Conservation (phyloP, 2,113 vertebrate genomes). For the Origma solitaria region DNA sequence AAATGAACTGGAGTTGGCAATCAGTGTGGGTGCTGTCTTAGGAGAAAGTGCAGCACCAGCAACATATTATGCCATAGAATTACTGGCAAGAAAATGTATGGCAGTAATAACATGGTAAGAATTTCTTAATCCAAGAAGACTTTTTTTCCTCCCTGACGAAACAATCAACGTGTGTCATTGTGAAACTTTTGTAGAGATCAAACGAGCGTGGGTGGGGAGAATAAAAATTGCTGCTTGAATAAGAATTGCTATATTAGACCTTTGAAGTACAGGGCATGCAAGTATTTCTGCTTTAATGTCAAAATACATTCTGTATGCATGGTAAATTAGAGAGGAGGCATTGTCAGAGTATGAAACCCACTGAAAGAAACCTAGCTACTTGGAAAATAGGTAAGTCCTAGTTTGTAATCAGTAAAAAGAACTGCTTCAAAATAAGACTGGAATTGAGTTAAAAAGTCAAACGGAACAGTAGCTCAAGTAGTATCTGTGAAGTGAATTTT, state of each 20-base stretch:
- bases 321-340: not conserved
- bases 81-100: conserved; percentile 96
- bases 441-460: not conserved
- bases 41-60: conserved; percentile 81
- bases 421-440: not conserved
- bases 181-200: not conserved
- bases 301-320: not conserved
- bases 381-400: not conserved
- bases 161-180: not conserved
- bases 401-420: not conserved
- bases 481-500: not conserved
- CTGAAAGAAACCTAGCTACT: not conserved
- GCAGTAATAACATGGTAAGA: conserved; percentile 83
- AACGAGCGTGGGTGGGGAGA: not conserved
- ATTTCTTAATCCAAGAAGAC: not conserved
- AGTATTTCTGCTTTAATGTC: not conserved
- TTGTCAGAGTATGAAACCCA: not conserved
- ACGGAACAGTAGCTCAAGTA: not conserved
- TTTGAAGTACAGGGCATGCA: not conserved
- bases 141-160: not conserved
- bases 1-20: conserved; percentile 93
- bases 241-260: not conserved
- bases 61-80: conserved; percentile 87
- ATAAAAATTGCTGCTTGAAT: not conserved
- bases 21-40: conserved; percentile 85